These are phyloP conservation scores for Mimachlamys varia DNA, from an alignment of 2,888 invertebrate species.

Conservation along the genomic window DNA sequence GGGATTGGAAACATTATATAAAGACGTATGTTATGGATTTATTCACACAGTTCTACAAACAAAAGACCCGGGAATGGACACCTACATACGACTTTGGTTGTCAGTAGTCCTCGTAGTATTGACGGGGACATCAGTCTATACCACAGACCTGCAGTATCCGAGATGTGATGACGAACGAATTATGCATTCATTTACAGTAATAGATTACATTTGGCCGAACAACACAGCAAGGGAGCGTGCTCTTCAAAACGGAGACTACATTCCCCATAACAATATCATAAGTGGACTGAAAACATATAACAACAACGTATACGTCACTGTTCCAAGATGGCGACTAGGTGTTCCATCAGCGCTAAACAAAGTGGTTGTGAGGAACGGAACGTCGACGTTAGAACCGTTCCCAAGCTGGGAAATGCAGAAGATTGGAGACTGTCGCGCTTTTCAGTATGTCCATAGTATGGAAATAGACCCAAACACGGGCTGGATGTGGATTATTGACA, in stretches of 20 bases:
- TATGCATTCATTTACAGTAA: neutral
- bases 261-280: conserved; percentile 51
- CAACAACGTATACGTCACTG: conserved; percentile 53
- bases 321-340: conserved; percentile 57
- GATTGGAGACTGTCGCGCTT: conserved; percentile 67
- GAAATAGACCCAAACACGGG: conserved; percentile 72
- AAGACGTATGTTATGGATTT: too few relatives aligned
- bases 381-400: conserved; percentile 61
- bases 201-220: neutral
- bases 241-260: neutral
- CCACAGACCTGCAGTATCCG: neutral
- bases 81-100: neutral
- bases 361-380: conserved; percentile 44
- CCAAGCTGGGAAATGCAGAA: conserved; percentile 69
- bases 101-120: neutral
- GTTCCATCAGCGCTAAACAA: conserved; percentile 57
- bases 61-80: neutral
- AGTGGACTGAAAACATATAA: conserved; percentile 53
- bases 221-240: neutral
- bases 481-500: conserved; percentile 73
- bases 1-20: too few relatives aligned
- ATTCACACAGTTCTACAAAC: too few relatives aligned
- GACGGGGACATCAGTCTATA: neutral
- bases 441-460: conserved; percentile 73
- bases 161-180: neutral